A percentile compares a stretch with the other conserved stretches of the same genome.
Conservation (phyloP, 2,797 vertebrate genomes). For the Poliocrania exsul region DNA sequence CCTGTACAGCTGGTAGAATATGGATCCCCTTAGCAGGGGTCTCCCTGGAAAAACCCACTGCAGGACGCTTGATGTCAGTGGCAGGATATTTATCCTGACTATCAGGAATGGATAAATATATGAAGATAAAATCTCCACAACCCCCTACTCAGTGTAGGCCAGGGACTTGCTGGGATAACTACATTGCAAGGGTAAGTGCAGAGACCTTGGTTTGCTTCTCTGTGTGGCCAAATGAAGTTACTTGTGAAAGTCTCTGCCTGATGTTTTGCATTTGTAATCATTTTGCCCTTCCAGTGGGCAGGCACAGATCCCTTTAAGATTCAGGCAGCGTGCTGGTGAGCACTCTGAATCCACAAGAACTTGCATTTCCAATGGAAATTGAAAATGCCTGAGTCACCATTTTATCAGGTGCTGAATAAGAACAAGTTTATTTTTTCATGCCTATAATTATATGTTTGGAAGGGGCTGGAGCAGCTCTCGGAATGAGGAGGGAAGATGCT, state of each 20-base stretch:
- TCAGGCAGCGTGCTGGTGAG: neutral
- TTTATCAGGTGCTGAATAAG: conserved; percentile 56
- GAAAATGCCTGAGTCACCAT: conserved; percentile 51
- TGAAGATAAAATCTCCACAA: neutral
- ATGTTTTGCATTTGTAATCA: neutral
- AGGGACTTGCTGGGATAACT: neutral
- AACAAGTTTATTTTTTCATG: conserved; percentile 45
- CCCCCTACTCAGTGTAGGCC: neutral
- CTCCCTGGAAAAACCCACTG: neutral
- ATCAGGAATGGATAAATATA: neutral
- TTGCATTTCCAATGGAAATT: conserved; percentile 39
- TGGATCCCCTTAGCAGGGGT: neutral
- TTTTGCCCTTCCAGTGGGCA: conserved; percentile 21
- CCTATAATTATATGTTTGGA: neutral
- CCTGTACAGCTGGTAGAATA: neutral
- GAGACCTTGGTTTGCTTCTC: neutral
- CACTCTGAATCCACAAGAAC: neutral
- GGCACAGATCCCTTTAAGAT: conserved; percentile 11
- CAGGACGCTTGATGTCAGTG: neutral
- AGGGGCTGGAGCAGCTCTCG: conserved; percentile 20
- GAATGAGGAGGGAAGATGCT: neutral
- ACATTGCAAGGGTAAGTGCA: neutral
- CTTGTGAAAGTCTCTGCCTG: neutral
- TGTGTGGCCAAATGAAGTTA: neutral
- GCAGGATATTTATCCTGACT: neutral